phyloP scores from a whole-genome alignment of 1,140 invertebrate species.

The Melanaphis sacchari region DNA sequence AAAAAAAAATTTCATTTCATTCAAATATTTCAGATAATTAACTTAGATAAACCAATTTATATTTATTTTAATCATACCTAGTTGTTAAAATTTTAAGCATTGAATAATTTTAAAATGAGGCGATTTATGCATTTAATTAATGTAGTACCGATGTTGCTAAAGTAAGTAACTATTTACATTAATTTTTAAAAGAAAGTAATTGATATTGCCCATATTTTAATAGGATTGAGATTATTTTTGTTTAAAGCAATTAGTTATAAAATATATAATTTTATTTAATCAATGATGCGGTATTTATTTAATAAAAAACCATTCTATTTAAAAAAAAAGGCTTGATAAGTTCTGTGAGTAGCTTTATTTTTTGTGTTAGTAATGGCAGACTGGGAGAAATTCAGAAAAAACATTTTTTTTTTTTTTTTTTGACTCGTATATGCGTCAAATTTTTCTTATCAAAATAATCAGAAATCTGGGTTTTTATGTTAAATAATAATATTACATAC shows the following conservation, averaged over 20 bases:
- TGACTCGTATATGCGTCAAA: too few species aligned
- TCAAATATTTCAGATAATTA: not conserved
- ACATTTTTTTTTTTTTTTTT: too few species aligned
- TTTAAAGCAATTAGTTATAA: not conserved
- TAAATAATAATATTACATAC: too few species aligned
- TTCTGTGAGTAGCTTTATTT: not conserved
- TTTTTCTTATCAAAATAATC: too few species aligned
- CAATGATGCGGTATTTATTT: too few species aligned
- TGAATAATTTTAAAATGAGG: conserved; percentile 26
- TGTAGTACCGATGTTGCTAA: not conserved
- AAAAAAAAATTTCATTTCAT: too few species aligned
- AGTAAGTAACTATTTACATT: not conserved
- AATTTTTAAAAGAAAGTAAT: not conserved
- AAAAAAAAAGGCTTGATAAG: not conserved
- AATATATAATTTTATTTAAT: too few species aligned
- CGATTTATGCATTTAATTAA: not conserved
- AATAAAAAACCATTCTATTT: not conserved
- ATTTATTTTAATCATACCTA: too few species aligned
- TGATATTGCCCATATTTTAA: not conserved
- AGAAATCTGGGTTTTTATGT: too few species aligned
- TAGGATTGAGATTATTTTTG: not conserved
- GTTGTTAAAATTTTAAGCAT: not conserved
- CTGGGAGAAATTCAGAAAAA: too few species aligned
- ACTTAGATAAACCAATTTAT: too few species aligned
- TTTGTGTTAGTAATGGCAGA: not conserved